Evolutionary conservation across 2,888 invertebrate genomes (phyloP).

Genomic region (Anthrax anthrax): DNA sequence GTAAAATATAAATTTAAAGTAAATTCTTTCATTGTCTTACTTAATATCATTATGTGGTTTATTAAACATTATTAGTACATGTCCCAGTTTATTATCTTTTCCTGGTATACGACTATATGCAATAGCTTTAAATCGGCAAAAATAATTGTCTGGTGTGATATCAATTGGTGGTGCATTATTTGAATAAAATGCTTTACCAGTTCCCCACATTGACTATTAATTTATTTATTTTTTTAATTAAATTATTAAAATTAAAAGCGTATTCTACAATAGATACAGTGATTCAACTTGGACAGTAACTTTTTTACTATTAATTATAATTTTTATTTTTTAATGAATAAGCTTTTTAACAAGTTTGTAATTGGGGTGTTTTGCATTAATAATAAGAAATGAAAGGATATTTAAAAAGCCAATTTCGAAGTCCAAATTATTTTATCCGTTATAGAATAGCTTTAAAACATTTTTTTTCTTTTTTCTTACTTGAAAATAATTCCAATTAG

Average conservation of each 20-base stretch:
- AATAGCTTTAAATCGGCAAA: conserved; percentile 88
- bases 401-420: too few species aligned
- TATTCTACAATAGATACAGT: background rate
- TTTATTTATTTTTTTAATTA: background rate
- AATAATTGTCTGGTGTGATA: conserved; percentile 75
- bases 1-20: conserved; percentile 1
- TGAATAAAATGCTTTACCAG: conserved; percentile 64
- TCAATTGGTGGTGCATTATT: conserved; percentile 64
- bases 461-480: conserved; percentile 36
- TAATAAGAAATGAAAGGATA: too few species aligned
- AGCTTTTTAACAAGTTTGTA: too few species aligned
- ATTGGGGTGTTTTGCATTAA: too few species aligned
- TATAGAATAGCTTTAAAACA: background rate
- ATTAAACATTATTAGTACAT: conserved; percentile 72
- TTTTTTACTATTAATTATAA: too few species aligned
- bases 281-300: too few species aligned
- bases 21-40: conserved; percentile 30
- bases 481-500: conserved; percentile 90
- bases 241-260: background rate
- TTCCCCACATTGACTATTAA: conserved; percentile 43
- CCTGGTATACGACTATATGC: conserved; percentile 81
- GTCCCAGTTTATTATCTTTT: conserved; percentile 79
- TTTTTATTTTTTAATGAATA: too few species aligned
- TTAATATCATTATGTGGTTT: conserved; percentile 68
- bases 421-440: too few species aligned